Conservation (phyloP, 2,113 vertebrate genomes). For the Sebastes fasciatus region DNA sequence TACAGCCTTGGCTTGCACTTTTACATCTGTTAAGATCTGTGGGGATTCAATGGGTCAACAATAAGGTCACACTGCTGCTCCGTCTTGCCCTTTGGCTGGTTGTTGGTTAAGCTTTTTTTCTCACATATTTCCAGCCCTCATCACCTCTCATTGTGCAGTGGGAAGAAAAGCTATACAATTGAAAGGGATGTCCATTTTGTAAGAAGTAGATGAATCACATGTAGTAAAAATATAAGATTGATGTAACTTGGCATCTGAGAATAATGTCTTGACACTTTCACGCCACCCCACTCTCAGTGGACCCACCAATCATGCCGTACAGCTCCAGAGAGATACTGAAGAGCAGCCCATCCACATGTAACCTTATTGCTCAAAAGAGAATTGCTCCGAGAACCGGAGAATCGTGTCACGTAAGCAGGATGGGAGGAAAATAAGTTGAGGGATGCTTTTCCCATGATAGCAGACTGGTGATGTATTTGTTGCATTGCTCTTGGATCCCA, state of each 20-base stretch:
- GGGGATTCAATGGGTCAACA: constrained; percentile 44
- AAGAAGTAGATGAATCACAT: constrained; percentile 4
- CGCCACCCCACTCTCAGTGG: background rate
- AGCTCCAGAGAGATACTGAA: background rate
- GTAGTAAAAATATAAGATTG: constrained; percentile 46
- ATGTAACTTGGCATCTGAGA: constrained; percentile 18
- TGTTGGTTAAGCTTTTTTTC: background rate
- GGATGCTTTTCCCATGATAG: constrained; percentile 34
- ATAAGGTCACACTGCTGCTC: constrained; percentile 37
- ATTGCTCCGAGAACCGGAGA: constrained; percentile 4
- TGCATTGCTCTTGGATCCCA: constrained; percentile 26
- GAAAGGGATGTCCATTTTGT: constrained; percentile 10
- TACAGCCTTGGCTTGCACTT: constrained; percentile 39
- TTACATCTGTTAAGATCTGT: constrained; percentile 38
- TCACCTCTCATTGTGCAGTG: background rate
- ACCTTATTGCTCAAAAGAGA: background rate
- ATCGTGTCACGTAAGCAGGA: constrained; percentile 18
- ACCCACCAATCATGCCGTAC: constrained; percentile 11
- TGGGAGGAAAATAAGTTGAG: constrained; percentile 12
- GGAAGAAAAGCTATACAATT: background rate
- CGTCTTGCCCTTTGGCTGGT: constrained; percentile 22
- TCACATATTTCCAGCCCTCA: background rate
- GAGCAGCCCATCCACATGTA: background rate
- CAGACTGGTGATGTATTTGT: background rate
- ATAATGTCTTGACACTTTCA: constrained; percentile 49